Evolutionary conservation across 2,113 vertebrate genomes (phyloP).

Genomic region (Rhinichthys klamathensis): DNA sequence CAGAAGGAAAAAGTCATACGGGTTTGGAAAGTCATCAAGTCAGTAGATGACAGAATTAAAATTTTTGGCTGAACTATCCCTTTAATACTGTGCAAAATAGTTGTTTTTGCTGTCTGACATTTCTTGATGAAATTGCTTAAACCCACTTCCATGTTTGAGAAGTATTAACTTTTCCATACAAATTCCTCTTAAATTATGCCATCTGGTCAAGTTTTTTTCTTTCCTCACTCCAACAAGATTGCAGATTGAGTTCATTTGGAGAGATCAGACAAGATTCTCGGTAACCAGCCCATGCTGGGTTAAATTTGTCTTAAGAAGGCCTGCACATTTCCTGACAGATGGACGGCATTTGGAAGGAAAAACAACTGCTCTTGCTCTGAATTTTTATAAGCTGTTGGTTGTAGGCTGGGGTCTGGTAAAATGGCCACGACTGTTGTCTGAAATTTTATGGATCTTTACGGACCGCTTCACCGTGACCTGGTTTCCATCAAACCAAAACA

Average conservation of each 20-base stretch:
- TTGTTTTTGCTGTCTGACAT: not conserved
- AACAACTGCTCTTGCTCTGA: conserved; percentile 37
- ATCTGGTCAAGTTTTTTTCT: conserved; percentile 46
- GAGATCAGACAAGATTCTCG: conserved; percentile 30
- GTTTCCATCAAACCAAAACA: not conserved
- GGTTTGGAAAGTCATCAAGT: not conserved
- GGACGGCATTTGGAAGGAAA: conserved; percentile 39
- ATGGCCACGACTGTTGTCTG: not conserved
- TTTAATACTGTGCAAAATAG: not conserved
- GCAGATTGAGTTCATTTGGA: conserved; percentile 50
- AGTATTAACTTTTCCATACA: conserved; percentile 13
- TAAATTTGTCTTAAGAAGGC: conserved; percentile 43
- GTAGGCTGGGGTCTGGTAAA: not conserved
- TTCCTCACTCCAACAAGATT: conserved; percentile 19
- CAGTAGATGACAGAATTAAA: not conserved
- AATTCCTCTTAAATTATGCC: conserved; percentile 40
- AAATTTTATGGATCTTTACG: conserved; percentile 11
- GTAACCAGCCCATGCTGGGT: conserved; percentile 39
- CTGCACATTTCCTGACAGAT: conserved; percentile 45
- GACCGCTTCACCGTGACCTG: not conserved
- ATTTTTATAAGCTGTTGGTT: conserved; percentile 36
- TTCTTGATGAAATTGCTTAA: conserved; percentile 8
- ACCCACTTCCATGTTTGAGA: conserved; percentile 3
- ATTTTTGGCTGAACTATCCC: not conserved
- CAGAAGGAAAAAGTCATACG: not conserved